A percentile compares a stretch with the other conserved stretches of the same genome.
Evolutionary conservation across 2,888 invertebrate species (phyloP).

Genomic region (Junonia oenone): DNA sequence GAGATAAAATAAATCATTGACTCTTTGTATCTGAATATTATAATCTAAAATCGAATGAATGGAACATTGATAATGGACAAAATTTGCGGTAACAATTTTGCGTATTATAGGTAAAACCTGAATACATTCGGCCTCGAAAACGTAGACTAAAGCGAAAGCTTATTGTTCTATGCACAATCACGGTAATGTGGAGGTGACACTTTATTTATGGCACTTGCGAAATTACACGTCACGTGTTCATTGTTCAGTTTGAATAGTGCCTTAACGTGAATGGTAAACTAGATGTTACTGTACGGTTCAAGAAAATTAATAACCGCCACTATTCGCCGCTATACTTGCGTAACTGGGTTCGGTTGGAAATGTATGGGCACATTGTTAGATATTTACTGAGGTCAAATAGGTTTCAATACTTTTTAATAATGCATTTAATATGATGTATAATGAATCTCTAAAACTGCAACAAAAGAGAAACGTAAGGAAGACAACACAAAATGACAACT

Average conservation of each 20-base stretch:
- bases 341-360: constrained; percentile 9
- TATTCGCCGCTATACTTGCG: constrained; percentile 12
- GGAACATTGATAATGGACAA: constrained; percentile 20
- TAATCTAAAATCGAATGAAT: constrained; percentile 16
- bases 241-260: constrained; percentile 33
- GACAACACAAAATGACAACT: neutral
- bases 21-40: neutral
- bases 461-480: neutral
- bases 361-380: constrained; percentile 11
- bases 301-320: constrained; percentile 28
- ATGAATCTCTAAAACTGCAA: no score
- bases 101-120: constrained; percentile 18
- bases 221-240: constrained; percentile 34
- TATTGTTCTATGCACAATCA: constrained; percentile 35
- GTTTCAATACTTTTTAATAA: neutral
- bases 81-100: constrained; percentile 22
- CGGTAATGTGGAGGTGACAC: constrained; percentile 36
- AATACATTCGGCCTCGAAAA: constrained; percentile 20
- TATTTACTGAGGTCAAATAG: neutral
- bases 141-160: constrained; percentile 23
- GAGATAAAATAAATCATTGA: neutral
- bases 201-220: constrained; percentile 36
- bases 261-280: constrained; percentile 31
- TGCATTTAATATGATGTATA: no score
- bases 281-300: constrained; percentile 25